Evolutionary conservation across 2,888 invertebrate genomes (phyloP), one percentile per base, ranked within the genome.

Genomic region (Gymnocheta viridis): DNA sequence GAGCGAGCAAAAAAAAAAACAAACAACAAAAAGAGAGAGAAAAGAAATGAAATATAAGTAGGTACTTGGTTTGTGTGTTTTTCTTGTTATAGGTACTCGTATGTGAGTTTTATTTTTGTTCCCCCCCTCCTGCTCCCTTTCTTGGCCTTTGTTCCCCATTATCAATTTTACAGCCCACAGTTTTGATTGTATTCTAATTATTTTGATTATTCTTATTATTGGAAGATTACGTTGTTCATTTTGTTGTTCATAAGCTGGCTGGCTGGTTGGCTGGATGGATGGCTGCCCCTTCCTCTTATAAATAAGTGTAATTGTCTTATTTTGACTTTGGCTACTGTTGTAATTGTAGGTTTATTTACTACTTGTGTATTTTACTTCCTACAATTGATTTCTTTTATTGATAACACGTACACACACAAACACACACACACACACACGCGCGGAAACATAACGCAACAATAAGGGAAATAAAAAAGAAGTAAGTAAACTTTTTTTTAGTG

Each of bases 161-260:
- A 64, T 41, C 17, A 17, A 6, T 74, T 74, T 74, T 62, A 29
- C 51, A 64, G 62, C 27, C 27, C 41, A 54, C 29, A 60, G 19
- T 64, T 74, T 74, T 51, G 27, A 64, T 74, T 64, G 49, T 24
- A 54, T 29, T 74, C 29, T 73, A 38, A 70, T 72, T 58, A 49
- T 74, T 51, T 27, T 41, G n/a, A 69, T 69, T n/a, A 54, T 69
- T 69, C 10, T 38, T 64, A 14, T 51, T 51, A 14, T 62, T 51
- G 27, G 51, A 14, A 27, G 29, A 44, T 72, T 19, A 22, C 58
- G 44, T 44, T 47, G 49, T 66, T 66, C 49, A 49, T 19, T 56
- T 54, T 32, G 41, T 41, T 51, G n/a, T n/a, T n/a, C n/a, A 41
- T n/a, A 51, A 44, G 38, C 14, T 56, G 17, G 47, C 7, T 56